Base-by-base conservation (phyloP, 2,888 invertebrate genomes). In the Caenorhabditis sp. region DNA sequence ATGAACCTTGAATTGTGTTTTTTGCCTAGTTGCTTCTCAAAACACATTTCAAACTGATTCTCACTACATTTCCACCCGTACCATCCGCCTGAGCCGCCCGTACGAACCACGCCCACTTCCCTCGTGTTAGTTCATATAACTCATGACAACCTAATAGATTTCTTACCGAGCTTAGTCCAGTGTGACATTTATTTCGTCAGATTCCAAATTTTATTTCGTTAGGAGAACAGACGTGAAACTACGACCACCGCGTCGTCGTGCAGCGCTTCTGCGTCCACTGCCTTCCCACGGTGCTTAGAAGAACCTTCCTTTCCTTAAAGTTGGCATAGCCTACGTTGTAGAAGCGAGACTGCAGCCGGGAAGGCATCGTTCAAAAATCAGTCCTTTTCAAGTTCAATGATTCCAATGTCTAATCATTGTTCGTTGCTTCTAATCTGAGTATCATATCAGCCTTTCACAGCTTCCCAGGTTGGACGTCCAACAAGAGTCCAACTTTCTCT, bases 1-100 rank as follows among this genome's bases (percentile, higher is more conserved):
- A 32, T 6, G 13, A 44, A 9, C 13, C 4, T 20, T n/a, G 18
- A 50, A 50, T 50, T 53, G 20, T 71, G 24, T 61, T 53, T 28
- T 60, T 20, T 51, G 37, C 51, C 47, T 8, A 64, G 28, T 26
- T 35, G n/a, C n/a, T 18, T 32, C n/a, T 32, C 18, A 32, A 56
- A 64, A 55, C 50, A 72, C 72, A 72, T 64, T 64, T 40, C 6
- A 35, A 18, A 26, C 35, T 32, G 20, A 35, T 72, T 72, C 26
- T 22, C 15, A 47, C 56, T 72, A 64, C 72, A 72, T 64, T 72
- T 26, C 64, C 50, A 64, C 64, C 44, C 18, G 28, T 37, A 28
- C 61, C 40, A 40, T 2, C 6, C 6, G 13, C 40, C 2, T 2
- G 6, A 40, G 40, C 9, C 9, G 32, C 32, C 13, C 13, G 13